These are phyloP conservation scores for Anser brachyrhynchus DNA, from an alignment of 2,113 vertebrate species.

Conservation along the genomic window DNA sequence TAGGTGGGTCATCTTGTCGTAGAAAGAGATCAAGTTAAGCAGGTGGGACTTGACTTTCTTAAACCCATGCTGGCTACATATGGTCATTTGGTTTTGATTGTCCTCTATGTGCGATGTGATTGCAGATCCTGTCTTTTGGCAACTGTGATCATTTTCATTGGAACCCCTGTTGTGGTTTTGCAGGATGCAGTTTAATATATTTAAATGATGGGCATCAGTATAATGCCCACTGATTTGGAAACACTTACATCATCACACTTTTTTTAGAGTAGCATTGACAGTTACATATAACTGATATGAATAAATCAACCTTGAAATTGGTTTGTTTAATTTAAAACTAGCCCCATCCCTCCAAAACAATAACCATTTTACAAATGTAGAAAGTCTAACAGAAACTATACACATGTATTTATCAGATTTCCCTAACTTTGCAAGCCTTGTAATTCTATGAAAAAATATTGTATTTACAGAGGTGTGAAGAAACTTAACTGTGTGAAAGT, in stretches of 20 bases:
- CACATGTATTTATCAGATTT: background rate
- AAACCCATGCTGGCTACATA: no score
- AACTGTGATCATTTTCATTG: background rate
- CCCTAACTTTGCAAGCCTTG: background rate
- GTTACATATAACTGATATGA: background rate
- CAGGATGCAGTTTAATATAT: background rate
- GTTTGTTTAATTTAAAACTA: conserved; percentile 38
- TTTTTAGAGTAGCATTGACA: background rate
- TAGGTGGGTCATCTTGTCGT: no score
- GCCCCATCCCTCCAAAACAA: background rate
- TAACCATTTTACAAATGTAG: background rate
- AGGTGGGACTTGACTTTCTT: no score
- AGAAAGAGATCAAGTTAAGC: no score
- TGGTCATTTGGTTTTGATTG: no score
- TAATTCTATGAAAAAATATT: background rate
- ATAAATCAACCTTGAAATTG: background rate
- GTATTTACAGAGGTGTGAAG: background rate
- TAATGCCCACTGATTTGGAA: background rate
- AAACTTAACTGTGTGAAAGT: background rate
- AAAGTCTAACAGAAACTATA: background rate
- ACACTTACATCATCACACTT: background rate
- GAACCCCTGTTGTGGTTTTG: background rate
- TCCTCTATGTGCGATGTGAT: no score
- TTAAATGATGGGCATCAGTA: background rate
- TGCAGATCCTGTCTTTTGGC: background rate